phyloP scores from a whole-genome alignment of 2,113 vertebrate species.

The Larimichthys crocea region DNA sequence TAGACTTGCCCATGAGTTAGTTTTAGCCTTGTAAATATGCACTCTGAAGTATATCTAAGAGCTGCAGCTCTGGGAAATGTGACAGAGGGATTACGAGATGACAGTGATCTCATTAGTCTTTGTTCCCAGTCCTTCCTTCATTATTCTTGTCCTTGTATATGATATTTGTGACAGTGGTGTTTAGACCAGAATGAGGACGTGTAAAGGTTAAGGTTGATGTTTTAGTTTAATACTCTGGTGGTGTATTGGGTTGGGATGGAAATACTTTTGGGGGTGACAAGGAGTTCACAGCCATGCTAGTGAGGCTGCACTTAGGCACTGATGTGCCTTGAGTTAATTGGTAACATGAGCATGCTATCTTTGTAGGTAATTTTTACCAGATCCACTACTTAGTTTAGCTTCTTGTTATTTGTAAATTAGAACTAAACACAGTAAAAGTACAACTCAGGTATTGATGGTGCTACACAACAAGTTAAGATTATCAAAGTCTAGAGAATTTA shows the following conservation, averaged over 20 bases:
- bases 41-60: constrained; percentile 14
- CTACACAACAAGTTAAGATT: too few species aligned
- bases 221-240: neutral
- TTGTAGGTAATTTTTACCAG: too few species aligned
- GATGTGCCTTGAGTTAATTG: neutral
- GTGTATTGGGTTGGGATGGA: neutral
- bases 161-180: constrained; percentile 1
- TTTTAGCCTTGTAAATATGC: constrained; percentile 13
- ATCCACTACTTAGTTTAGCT: too few species aligned
- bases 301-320: neutral
- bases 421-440: too few species aligned
- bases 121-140: constrained; percentile 2
- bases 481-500: neutral
- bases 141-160: constrained; percentile 19
- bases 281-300: neutral
- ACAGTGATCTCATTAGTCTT: constrained; percentile 16
- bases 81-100: constrained; percentile 12
- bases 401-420: too few species aligned
- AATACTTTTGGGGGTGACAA: neutral
- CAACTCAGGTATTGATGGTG: too few species aligned
- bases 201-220: neutral
- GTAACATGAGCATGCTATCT: too few species aligned
- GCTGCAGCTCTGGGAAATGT: neutral
- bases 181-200: neutral
- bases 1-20: neutral